These are phyloP conservation scores for Drosophila dunni DNA, from an alignment of 1,140 invertebrate genomes.

Conservation along the genomic window DNA sequence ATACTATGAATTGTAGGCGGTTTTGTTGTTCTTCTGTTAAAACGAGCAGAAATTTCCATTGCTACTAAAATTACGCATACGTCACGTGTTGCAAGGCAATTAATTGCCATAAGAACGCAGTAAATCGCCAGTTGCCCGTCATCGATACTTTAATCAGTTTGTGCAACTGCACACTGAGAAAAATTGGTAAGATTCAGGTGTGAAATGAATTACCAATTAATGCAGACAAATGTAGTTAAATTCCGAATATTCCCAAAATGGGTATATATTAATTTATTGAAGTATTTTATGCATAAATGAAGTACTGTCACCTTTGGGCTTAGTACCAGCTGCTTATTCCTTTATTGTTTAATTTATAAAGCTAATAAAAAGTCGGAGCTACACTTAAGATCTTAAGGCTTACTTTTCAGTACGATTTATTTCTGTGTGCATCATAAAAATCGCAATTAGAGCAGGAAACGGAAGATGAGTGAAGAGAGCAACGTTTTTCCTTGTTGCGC, in stretches of 20 bases:
- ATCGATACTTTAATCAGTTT: constrained; percentile 48
- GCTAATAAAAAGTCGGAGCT: too few relatives aligned
- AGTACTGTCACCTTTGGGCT: too few relatives aligned
- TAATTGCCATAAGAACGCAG: constrained; percentile 37
- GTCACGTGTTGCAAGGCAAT: constrained; percentile 75
- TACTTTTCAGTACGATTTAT: too few relatives aligned
- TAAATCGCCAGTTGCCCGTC: constrained; percentile 17
- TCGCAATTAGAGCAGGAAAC: constrained; percentile 33
- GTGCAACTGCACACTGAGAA: constrained; percentile 8
- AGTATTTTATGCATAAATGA: too few relatives aligned
- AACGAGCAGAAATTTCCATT: constrained; percentile 11
- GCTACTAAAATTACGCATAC: constrained; percentile 65
- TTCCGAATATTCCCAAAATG: too few relatives aligned
- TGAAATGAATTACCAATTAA: too few relatives aligned
- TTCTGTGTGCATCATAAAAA: background rate
- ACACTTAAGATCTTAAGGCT: too few relatives aligned
- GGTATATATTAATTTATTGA: too few relatives aligned
- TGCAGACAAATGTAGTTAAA: too few relatives aligned
- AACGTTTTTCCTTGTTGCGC: background rate
- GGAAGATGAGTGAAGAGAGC: constrained; percentile 20
- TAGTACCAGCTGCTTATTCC: too few relatives aligned
- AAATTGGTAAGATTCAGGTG: background rate
- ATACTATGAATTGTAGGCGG: too few relatives aligned
- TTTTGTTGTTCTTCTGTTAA: background rate
- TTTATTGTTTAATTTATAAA: too few relatives aligned